phyloP scores from a whole-genome alignment of 2,113 vertebrate genomes.

The Mobula hypostoma region DNA sequence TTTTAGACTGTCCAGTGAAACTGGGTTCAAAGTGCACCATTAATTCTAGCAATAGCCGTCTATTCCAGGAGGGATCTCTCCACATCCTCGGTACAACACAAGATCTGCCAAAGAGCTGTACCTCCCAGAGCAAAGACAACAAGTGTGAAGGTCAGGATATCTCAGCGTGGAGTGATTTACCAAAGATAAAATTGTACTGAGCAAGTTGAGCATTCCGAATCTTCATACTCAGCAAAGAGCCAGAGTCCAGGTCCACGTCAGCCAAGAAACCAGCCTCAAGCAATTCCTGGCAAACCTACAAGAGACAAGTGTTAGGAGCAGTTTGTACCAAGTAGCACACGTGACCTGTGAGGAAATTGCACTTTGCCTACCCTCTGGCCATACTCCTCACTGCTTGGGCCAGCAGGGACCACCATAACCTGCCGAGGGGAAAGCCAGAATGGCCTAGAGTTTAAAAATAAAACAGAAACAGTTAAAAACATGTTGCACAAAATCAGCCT shows the following conservation, averaged over 20 bases:
- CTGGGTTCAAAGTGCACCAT: neutral
- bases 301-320: conserved; percentile 13
- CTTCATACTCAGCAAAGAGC: conserved; percentile 86
- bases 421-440: conserved; percentile 89
- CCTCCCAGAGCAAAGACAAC: neutral
- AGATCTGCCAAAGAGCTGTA: no score
- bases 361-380: conserved; percentile 62
- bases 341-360: neutral
- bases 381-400: conserved; percentile 73
- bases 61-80: neutral
- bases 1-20: no score
- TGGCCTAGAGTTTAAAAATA: conserved; percentile 62
- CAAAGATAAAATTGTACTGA: conserved; percentile 92
- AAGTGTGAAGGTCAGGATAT: no score
- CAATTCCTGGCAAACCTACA: conserved; percentile 73
- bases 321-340: neutral
- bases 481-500: neutral
- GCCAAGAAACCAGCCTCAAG: conserved; percentile 84
- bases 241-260: conserved; percentile 79
- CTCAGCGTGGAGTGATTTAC: conserved; percentile 55
- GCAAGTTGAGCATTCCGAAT: conserved; percentile 86
- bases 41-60: neutral
- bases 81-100: neutral
- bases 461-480: conserved; percentile 10
- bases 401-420: conserved; percentile 84